Percentiles rank a stretch among this genome's conserved stretches.
phyloP scores from a whole-genome alignment of 2,888 invertebrate genomes.

The Molorchus minor region DNA sequence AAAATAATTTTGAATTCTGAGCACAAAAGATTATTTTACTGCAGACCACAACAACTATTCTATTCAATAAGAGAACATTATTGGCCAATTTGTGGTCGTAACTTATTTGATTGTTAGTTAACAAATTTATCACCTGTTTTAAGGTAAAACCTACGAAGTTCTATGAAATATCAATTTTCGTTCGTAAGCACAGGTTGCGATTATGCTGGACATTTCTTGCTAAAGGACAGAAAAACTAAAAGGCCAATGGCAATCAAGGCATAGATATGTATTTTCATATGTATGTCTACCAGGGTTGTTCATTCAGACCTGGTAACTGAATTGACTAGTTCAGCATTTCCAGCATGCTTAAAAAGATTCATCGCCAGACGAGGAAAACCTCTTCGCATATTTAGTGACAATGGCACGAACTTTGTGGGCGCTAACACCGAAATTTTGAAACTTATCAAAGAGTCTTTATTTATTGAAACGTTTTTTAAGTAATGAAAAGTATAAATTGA shows the following conservation, averaged over 20 bases:
- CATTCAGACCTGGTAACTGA: slow-evolving; percentile 52
- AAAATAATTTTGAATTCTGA: slow-evolving; percentile 16
- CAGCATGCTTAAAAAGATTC: slow-evolving; percentile 50
- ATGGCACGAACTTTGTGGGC: slow-evolving; percentile 53
- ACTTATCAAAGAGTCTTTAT: background rate
- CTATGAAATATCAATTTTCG: slow-evolving; percentile 20
- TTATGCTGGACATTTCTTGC: slow-evolving; percentile 44
- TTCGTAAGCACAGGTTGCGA: slow-evolving; percentile 39
- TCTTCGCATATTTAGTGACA: slow-evolving; percentile 49
- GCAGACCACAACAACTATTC: slow-evolving; percentile 1
- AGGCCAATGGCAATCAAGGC: slow-evolving; percentile 33
- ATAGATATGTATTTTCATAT: slow-evolving; percentile 48
- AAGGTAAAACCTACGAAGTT: background rate
- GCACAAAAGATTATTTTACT: background rate
- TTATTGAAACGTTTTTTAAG: background rate
- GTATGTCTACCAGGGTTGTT: slow-evolving; percentile 46
- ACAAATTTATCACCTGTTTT: slow-evolving; percentile 1
- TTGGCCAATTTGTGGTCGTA: slow-evolving; percentile 9
- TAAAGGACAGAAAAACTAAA: slow-evolving; percentile 35
- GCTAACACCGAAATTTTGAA: slow-evolving; percentile 36
- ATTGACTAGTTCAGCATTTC: slow-evolving; percentile 49
- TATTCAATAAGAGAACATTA: slow-evolving; percentile 1
- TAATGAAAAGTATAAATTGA: slow-evolving; percentile 17
- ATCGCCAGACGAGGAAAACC: slow-evolving; percentile 47
- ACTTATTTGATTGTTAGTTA: background rate